phyloP scores from a whole-genome alignment of 2,797 vertebrate genomes.

The Enteromius radiatus region DNA sequence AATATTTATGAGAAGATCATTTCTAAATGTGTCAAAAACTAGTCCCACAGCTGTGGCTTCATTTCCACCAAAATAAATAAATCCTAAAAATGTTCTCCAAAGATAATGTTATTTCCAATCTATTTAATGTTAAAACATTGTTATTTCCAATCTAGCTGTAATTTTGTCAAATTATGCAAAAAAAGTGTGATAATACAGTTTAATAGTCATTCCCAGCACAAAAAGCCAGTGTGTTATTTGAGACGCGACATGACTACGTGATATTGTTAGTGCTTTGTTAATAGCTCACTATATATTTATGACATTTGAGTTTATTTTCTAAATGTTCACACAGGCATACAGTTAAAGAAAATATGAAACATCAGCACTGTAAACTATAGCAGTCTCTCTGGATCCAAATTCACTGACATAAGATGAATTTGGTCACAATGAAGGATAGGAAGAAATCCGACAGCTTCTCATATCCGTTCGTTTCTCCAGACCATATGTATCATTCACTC shows the following conservation, averaged over 20 bases:
- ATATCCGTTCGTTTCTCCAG: constrained; percentile 32
- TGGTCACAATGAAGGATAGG: neutral
- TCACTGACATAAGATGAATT: neutral
- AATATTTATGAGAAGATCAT: neutral
- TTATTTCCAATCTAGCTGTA: neutral
- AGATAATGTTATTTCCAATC: neutral
- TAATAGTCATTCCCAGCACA: neutral
- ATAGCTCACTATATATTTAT: neutral
- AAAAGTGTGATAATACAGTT: neutral
- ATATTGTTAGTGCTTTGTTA: neutral
- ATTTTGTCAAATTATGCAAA: neutral
- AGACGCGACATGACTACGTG: neutral
- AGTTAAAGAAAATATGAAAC: neutral
- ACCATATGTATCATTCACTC: constrained; percentile 35
- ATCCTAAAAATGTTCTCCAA: neutral
- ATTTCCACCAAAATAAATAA: neutral
- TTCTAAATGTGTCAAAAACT: neutral
- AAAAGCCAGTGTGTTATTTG: neutral
- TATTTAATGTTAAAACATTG: too few relatives aligned
- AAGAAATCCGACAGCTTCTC: constrained; percentile 21
- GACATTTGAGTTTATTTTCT: neutral
- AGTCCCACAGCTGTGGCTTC: neutral
- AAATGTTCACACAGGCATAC: neutral
- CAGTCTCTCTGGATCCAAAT: neutral
- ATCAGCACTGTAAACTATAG: constrained; percentile 1